phyloP scores from a whole-genome alignment of 2,797 vertebrate species.

The Columba guinea region DNA sequence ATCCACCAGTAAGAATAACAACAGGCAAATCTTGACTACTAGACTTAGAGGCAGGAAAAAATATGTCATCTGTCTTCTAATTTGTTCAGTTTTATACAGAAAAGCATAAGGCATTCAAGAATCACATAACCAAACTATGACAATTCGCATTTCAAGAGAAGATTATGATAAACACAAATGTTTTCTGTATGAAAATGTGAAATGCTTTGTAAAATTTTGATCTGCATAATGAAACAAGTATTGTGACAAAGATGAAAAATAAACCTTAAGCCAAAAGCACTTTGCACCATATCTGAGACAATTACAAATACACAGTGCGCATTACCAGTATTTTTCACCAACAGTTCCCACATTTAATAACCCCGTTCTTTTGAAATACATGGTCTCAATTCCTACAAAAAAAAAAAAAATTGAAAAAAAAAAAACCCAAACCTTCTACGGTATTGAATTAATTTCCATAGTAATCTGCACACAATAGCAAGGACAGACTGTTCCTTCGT shows the following conservation, averaged over 20 bases:
- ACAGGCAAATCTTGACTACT: not conserved
- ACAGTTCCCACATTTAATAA: not conserved
- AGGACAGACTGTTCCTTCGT: not conserved
- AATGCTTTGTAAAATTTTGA: not conserved
- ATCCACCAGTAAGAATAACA: not conserved
- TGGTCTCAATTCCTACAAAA: not conserved
- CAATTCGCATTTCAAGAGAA: not conserved
- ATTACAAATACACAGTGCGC: not conserved
- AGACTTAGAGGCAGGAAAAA: not conserved
- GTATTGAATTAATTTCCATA: not conserved
- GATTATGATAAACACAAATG: not conserved
- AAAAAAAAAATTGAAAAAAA: not conserved
- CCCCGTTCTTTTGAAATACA: not conserved
- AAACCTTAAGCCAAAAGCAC: not conserved
- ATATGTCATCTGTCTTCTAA: not conserved
- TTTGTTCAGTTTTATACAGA: not conserved
- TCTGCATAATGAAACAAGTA: not conserved
- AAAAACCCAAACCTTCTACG: not conserved
- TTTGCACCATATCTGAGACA: not conserved
- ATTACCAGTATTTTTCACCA: not conserved
- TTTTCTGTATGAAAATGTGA: not conserved
- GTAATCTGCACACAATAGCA: not conserved
- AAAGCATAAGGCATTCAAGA: not conserved
- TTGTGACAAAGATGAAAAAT: not conserved
- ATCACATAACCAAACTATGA: not conserved